These are phyloP conservation scores for Temnothorax ravouxi DNA, from an alignment of 2,888 invertebrate species.

Conservation along the genomic window DNA sequence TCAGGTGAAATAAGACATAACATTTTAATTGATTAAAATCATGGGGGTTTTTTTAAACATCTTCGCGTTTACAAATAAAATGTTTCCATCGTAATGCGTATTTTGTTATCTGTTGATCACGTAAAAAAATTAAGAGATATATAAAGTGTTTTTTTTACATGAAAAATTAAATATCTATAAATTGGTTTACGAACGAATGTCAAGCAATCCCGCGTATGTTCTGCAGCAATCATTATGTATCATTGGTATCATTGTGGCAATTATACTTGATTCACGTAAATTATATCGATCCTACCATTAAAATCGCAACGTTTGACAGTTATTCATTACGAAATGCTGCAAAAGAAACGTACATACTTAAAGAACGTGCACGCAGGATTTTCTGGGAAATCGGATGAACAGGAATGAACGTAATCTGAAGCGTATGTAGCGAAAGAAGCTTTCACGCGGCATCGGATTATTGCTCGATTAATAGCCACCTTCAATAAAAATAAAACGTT, in stretches of 20 bases:
- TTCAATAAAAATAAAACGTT: constrained; percentile 43
- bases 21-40: constrained; percentile 7
- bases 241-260: constrained; percentile 51
- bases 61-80: constrained; percentile 7
- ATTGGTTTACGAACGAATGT: constrained; percentile 32
- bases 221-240: background rate
- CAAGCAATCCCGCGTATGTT: background rate
- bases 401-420: constrained; percentile 67
- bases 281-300: constrained; percentile 53
- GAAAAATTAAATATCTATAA: background rate
- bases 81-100: background rate
- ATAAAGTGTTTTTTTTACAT: background rate
- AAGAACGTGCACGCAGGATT: constrained; percentile 27
- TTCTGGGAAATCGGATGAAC: background rate
- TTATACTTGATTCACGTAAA: constrained; percentile 57
- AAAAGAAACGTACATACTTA: constrained; percentile 33
- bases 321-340: constrained; percentile 50
- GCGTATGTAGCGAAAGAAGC: constrained; percentile 46
- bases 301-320: constrained; percentile 64
- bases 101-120: background rate
- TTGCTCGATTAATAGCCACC: constrained; percentile 66
- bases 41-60: background rate
- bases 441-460: constrained; percentile 52
- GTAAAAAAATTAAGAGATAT: background rate
- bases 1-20: background rate